Percentiles rank a stretch among this genome's conserved stretches.
Evolutionary conservation across 2,888 invertebrate species (phyloP).

Genomic region (Pseudococcus longispinus): DNA sequence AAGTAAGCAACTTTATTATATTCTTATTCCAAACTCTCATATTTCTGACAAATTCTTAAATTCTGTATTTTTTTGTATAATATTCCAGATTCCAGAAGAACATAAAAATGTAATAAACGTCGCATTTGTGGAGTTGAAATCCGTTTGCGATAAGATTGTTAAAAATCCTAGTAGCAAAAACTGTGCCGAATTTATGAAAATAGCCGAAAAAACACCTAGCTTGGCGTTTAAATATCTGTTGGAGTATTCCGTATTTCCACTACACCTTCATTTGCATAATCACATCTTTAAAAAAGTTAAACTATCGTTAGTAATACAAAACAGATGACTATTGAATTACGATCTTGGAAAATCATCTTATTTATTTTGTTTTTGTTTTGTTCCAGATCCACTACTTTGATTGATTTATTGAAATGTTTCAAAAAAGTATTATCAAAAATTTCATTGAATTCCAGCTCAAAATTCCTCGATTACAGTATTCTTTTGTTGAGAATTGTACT

Average conservation of each 20-base stretch:
- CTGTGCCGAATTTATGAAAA: not conserved
- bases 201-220: not conserved
- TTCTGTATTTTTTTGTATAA: not conserved
- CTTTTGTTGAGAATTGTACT: not conserved
- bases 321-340: not conserved
- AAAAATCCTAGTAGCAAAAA: conserved; percentile 2
- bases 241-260: conserved; percentile 4
- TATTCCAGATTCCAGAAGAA: not conserved
- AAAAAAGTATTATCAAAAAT: not conserved
- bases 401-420: not conserved
- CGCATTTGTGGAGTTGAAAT: not conserved
- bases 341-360: not conserved
- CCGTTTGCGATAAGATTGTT: not conserved
- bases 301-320: conserved; percentile 1
- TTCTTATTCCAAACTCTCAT: not conserved
- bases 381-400: not conserved
- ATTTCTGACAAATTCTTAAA: not conserved
- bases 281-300: not conserved
- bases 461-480: conserved; percentile 17
- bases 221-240: not conserved
- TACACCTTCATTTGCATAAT: conserved; percentile 22
- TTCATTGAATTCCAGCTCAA: not conserved
- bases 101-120: not conserved
- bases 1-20: not conserved
- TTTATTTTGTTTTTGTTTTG: not conserved